Base-by-base conservation (phyloP, 2,888 invertebrate genomes). In the Gandaritis pyraliata region DNA sequence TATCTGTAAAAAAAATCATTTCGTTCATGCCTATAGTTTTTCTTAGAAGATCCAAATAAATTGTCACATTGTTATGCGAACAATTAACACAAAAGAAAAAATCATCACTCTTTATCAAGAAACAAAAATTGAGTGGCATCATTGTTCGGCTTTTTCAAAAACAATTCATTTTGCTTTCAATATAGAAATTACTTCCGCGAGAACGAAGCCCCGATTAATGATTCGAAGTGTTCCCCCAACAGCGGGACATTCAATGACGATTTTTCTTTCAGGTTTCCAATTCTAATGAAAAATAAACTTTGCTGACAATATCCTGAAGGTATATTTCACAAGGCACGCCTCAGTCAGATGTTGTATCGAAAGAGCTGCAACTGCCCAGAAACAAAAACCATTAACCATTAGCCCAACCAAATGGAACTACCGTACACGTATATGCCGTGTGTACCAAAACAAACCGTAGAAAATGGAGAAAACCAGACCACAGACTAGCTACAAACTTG, bases 101-200 rank as follows among this genome's bases (percentile, higher is more conserved):
- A 47, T 56, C 56, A 59, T 56, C 51, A 39, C 49, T 45, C 52
- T 45, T 62, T 58, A 62, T 59, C 63, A 50, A 36, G 54, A 45
- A 72, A 72, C 67, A 51, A 58, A 53, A 70, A 69, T 69, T 64
- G 65, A 69, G 67, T 69, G 68, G 61, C 61, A 56, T 52, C 61
- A 66, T 68, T 68, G 68, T 72, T 73, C 62, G 47, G 57, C 68
- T 75, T 72, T 78, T 77, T 74, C 69, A 71, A 70, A 71, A 79
- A 76, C 78, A 75, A 78, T 78, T 76, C 74, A 72, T 77, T 71
- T 70, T 64, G 70, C 61, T 54, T 72, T 68, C 75, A 76, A 76
- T 80, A 78, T 75, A 76, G 71, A 72, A 71, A 77, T 76, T 74
- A 69, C 69, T 77, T 74, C 72, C 72, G 67, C 66, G 64, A 69